These are phyloP conservation scores for Ophion ellenae DNA, from an alignment of 2,888 invertebrate genomes.

Conservation along the genomic window DNA sequence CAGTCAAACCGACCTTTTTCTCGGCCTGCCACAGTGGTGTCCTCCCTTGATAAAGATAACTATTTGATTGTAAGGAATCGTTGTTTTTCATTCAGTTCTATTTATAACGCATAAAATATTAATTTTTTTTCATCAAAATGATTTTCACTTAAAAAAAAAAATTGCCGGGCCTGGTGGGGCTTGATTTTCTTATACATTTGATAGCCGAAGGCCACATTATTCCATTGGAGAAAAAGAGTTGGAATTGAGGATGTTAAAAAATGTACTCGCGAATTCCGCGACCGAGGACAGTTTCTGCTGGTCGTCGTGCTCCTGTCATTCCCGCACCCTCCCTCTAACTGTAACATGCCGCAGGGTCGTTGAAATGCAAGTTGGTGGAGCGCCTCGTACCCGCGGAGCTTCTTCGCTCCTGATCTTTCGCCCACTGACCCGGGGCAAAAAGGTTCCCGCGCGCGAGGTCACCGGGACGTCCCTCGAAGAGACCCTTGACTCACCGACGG, in stretches of 20 bases:
- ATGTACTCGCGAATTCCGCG: not conserved
- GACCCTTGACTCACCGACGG: constrained; percentile 24
- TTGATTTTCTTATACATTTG: too few relatives aligned
- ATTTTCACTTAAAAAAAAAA: too few relatives aligned
- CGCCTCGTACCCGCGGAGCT: constrained; percentile 8
- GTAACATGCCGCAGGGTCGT: constrained; percentile 23
- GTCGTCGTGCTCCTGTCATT: not conserved
- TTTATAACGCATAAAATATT: too few relatives aligned
- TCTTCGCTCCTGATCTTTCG: constrained; percentile 31
- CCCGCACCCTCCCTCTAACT: constrained; percentile 1
- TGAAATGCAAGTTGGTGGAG: constrained; percentile 49
- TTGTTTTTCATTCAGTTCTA: too few relatives aligned
- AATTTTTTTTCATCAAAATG: too few relatives aligned
- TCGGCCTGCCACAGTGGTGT: too few relatives aligned
- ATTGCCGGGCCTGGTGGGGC: too few relatives aligned
- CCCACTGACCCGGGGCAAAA: constrained; percentile 20
- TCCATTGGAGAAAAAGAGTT: too few relatives aligned
- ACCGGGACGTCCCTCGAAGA: constrained; percentile 28
- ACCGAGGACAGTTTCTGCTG: not conserved
- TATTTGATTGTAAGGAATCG: too few relatives aligned
- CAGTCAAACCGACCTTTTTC: too few relatives aligned
- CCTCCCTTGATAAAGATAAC: too few relatives aligned
- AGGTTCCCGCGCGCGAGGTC: constrained; percentile 31
- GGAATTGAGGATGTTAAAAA: not conserved
- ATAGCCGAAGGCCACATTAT: too few relatives aligned